These are phyloP conservation scores for Rhinogobio ventralis DNA, from an alignment of 2,797 vertebrate genomes.

Conservation along the genomic window DNA sequence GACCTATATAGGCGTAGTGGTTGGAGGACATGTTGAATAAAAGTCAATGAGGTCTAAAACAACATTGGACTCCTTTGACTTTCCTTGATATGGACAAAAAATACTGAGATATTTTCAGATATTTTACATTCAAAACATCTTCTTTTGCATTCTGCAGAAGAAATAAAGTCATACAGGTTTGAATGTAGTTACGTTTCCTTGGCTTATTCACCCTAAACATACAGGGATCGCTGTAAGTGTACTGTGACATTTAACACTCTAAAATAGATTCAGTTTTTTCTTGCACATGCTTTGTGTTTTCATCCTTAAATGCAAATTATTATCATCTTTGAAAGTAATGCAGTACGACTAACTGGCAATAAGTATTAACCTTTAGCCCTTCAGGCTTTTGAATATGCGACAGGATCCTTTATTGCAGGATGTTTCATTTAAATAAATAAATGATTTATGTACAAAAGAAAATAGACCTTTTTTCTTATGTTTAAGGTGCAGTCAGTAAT, in stretches of 20 bases:
- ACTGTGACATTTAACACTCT: neutral
- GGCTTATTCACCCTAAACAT: neutral
- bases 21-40: too few relatives aligned
- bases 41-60: too few relatives aligned
- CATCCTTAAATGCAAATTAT: slow-evolving; percentile 17
- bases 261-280: slow-evolving; percentile 1
- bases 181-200: neutral
- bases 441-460: neutral
- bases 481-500: neutral
- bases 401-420: neutral
- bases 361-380: slow-evolving; percentile 28
- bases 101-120: too few relatives aligned
- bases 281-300: slow-evolving; percentile 11
- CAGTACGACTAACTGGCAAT: slow-evolving; percentile 30
- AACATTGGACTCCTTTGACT: too few relatives aligned
- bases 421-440: slow-evolving; percentile 13
- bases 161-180: neutral
- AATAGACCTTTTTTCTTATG: neutral
- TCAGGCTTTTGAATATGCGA: neutral
- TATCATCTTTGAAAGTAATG: slow-evolving; percentile 27
- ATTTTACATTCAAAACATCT: neutral
- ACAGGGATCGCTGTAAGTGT: neutral
- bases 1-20: too few relatives aligned
- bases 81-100: neutral
- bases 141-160: neutral